A percentile compares a stretch with the other conserved stretches of the same genome.
Conservation (phyloP, 2,888 invertebrate species). For the Beris chalybata region DNA sequence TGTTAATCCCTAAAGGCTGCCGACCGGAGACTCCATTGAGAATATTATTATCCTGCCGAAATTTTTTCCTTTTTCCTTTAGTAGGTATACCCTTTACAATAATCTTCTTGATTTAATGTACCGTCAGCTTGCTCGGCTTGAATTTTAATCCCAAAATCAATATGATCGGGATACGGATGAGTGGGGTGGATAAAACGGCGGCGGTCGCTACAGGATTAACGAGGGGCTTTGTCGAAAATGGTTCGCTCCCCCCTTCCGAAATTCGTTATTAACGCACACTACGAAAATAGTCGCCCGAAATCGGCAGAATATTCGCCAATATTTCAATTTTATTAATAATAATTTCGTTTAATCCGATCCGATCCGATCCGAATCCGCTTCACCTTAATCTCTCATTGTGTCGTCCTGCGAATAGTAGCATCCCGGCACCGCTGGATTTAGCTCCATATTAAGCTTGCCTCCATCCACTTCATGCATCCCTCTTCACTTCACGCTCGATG, state of each 20-base stretch:
- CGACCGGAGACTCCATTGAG: background rate
- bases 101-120: conserved; percentile 42
- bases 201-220: conserved; percentile 35
- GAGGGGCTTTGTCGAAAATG: conserved; percentile 33
- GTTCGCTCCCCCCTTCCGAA: conserved; percentile 28
- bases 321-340: conserved; percentile 40
- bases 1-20: conserved; percentile 21
- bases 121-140: conserved; percentile 41
- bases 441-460: no score
- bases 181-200: conserved; percentile 32
- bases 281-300: conserved; percentile 10
- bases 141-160: conserved; percentile 49
- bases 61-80: conserved; percentile 35
- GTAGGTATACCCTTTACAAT: conserved; percentile 40
- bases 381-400: conserved; percentile 38
- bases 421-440: no score
- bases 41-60: conserved; percentile 19
- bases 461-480: no score
- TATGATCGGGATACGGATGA: conserved; percentile 40
- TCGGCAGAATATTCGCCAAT: conserved; percentile 7
- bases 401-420: background rate
- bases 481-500: no score
- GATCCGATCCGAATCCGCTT: conserved; percentile 24
- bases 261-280: conserved; percentile 32
- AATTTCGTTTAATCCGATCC: conserved; percentile 38